Evolutionary conservation across 2,113 vertebrate genomes (phyloP).

Genomic region (Atlantisia rogersi): DNA sequence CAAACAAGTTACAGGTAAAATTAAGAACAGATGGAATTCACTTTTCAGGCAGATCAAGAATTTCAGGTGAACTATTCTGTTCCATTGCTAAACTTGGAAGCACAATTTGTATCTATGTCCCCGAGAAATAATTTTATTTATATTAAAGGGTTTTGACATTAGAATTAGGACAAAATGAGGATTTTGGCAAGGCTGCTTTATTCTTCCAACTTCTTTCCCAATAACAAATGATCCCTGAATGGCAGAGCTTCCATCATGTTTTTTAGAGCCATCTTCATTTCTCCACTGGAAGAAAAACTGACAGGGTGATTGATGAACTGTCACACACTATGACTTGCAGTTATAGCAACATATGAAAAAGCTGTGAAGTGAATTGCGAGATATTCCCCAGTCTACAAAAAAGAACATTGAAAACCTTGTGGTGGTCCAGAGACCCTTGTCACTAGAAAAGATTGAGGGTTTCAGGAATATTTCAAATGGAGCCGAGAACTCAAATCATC

Average conservation of each 20-base stretch:
- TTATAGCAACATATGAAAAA: conserved; percentile 11
- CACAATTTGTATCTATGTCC: not conserved
- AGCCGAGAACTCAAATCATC: not conserved
- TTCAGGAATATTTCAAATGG: not conserved
- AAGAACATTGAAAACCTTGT: not conserved
- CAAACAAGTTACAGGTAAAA: not conserved
- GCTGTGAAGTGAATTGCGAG: not conserved
- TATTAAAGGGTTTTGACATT: not conserved
- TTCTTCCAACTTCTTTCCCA: not conserved
- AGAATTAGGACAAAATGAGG: not conserved
- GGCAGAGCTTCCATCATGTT: not conserved
- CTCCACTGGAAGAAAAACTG: not conserved
- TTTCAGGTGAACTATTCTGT: not conserved
- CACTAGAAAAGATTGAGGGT: not conserved
- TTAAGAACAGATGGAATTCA: not conserved
- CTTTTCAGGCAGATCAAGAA: not conserved
- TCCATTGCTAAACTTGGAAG: not conserved
- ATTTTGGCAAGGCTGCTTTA: not conserved
- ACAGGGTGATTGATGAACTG: not conserved
- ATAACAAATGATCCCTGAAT: not conserved
- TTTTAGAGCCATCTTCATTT: conserved; percentile 2
- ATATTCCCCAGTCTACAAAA: not conserved
- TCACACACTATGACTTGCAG: not conserved
- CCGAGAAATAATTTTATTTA: not conserved
- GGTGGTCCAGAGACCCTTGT: not conserved